Conservation (phyloP, 2,888 invertebrate species). For the Hypercompe scribonia region DNA sequence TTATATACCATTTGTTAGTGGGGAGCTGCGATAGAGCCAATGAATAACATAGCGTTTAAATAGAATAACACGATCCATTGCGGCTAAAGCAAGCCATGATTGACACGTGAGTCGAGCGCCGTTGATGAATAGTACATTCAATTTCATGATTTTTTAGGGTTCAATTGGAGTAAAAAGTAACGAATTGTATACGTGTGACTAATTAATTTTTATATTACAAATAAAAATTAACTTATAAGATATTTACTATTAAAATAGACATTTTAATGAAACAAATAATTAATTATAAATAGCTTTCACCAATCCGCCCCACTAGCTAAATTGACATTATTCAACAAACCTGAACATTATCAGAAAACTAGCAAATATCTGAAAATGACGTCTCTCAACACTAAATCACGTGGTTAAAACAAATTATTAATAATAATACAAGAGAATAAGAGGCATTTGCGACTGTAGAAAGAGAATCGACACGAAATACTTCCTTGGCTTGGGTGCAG, state of each 20-base stretch:
- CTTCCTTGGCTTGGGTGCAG: too few species aligned
- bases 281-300: neutral
- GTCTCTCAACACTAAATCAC: too few species aligned
- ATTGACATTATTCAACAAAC: too few species aligned
- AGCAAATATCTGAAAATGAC: too few species aligned
- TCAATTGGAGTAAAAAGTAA: conserved; percentile 12
- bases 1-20: conserved; percentile 68
- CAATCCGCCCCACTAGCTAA: too few species aligned
- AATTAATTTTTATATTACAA: neutral
- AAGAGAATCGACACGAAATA: too few species aligned
- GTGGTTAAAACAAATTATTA: too few species aligned
- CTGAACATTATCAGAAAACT: too few species aligned
- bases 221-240: neutral
- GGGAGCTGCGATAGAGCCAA: conserved; percentile 77
- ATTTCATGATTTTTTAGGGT: conserved; percentile 57
- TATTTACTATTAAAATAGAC: neutral
- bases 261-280: neutral
- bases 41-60: conserved; percentile 81
- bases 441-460: too few species aligned
- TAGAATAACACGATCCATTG: conserved; percentile 81
- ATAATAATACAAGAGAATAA: too few species aligned
- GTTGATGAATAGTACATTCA: conserved; percentile 71
- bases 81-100: conserved; percentile 77
- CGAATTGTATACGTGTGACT: neutral
- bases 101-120: conserved; percentile 81